phyloP scores from a whole-genome alignment of 2,113 vertebrate species.

The Daubentonia madagascariensis region DNA sequence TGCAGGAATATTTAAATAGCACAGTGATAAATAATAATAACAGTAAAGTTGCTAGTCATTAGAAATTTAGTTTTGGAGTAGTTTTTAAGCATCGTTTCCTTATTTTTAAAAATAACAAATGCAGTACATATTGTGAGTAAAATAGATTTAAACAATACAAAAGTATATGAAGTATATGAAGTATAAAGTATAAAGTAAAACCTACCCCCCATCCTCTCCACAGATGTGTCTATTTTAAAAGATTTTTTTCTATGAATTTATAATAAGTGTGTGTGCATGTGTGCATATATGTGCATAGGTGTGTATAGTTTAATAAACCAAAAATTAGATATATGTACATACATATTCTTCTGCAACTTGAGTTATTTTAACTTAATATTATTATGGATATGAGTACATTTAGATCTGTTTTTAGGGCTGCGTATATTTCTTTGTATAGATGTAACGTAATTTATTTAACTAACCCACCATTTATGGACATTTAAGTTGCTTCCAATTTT shows the following conservation, averaged over 20 bases:
- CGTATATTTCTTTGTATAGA: neutral
- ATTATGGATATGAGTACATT: neutral
- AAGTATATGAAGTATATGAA: neutral
- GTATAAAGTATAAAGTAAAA: neutral
- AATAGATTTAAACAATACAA: constrained; percentile 10
- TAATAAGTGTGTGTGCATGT: neutral
- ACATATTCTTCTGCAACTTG: neutral
- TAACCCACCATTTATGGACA: neutral
- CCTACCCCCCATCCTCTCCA: neutral
- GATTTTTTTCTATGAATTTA: neutral
- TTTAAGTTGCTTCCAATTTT: constrained; percentile 21
- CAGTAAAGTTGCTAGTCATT: constrained; percentile 1
- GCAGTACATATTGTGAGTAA: neutral
- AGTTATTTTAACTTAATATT: constrained; percentile 36
- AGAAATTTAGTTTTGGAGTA: neutral
- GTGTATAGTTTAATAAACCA: neutral
- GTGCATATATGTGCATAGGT: neutral
- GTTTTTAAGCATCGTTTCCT: neutral
- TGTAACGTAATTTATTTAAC: neutral
- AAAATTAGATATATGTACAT: neutral
- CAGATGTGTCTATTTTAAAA: neutral
- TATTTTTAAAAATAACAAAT: neutral
- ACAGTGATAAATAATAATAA: constrained; percentile 11
- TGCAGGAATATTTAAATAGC: constrained; percentile 40
- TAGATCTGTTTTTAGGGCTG: neutral